Percentiles rank a stretch among this genome's conserved stretches.
Conservation (phyloP, 2,888 invertebrate genomes). For the Pseudococcus longispinus region DNA sequence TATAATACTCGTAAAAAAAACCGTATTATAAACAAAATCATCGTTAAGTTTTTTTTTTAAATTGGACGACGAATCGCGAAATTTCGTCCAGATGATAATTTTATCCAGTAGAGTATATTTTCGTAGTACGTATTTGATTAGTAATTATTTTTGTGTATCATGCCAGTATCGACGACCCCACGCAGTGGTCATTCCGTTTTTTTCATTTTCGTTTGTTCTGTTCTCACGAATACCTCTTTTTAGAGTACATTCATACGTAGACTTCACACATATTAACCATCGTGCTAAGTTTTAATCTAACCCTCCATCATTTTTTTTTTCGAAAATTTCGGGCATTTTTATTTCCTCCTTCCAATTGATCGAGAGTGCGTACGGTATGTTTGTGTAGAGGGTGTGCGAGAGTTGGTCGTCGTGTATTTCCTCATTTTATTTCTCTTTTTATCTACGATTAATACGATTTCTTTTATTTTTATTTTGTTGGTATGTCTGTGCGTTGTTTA, state of each 20-base stretch:
- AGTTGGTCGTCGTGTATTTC: not conserved
- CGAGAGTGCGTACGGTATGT: not conserved
- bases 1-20: not conserved
- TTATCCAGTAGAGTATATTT: not conserved
- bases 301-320: not conserved
- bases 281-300: not conserved
- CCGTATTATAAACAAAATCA: not conserved
- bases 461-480: not conserved
- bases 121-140: constrained; percentile 3
- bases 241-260: not conserved
- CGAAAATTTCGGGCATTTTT: not conserved
- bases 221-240: not conserved
- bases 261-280: not conserved
- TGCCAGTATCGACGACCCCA: not conserved
- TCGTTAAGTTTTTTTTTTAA: not conserved
- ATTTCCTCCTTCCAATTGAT: not conserved
- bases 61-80: not conserved
- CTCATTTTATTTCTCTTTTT: not conserved
- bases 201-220: not conserved
- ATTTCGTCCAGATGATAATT: not conserved
- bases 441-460: not conserved
- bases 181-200: not conserved
- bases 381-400: not conserved
- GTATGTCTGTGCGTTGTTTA: not conserved
- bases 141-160: not conserved